A percentile compares a stretch with the other conserved stretches of the same genome.
Evolutionary conservation across 2,888 invertebrate species (phyloP).

Genomic region (Andrena praecox): DNA sequence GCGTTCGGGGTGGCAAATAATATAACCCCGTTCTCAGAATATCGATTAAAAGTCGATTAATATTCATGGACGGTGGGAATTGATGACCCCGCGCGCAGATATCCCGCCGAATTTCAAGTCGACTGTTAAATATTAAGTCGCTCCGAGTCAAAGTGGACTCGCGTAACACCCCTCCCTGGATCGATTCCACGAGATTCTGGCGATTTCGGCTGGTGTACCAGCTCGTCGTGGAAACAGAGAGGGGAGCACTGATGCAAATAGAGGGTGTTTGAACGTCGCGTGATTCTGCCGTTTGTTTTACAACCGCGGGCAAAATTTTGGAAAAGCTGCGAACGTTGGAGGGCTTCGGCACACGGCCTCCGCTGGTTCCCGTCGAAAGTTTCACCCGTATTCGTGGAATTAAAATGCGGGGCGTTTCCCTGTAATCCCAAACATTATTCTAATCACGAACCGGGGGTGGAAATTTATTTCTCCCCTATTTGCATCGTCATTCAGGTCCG

Average conservation of each 20-base stretch:
- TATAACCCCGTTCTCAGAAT: constrained; percentile 40
- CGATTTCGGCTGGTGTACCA: not conserved
- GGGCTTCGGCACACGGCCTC: too few relatives aligned
- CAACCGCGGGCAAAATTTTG: not conserved
- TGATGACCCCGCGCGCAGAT: constrained; percentile 32
- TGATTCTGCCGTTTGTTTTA: not conserved
- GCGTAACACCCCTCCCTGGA: constrained; percentile 1
- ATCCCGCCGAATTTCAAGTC: constrained; percentile 52
- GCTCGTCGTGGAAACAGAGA: not conserved
- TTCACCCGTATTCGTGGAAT: not conserved
- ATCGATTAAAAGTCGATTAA: constrained; percentile 62
- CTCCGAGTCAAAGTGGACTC: not conserved
- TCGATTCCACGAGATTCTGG: constrained; percentile 11
- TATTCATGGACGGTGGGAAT: constrained; percentile 52
- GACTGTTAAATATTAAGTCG: constrained; percentile 55
- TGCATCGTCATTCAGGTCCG: not conserved
- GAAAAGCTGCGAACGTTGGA: too few relatives aligned
- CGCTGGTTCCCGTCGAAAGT: not conserved
- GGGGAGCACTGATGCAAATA: not conserved
- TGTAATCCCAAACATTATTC: not conserved
- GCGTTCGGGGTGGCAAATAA: constrained; percentile 24
- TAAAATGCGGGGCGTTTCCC: too few relatives aligned
- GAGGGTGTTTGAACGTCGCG: not conserved
- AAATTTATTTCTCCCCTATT: constrained; percentile 14
- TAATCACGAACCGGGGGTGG: not conserved